Conservation (phyloP, 2,888 invertebrate genomes). For the Itoplectis maculator region DNA sequence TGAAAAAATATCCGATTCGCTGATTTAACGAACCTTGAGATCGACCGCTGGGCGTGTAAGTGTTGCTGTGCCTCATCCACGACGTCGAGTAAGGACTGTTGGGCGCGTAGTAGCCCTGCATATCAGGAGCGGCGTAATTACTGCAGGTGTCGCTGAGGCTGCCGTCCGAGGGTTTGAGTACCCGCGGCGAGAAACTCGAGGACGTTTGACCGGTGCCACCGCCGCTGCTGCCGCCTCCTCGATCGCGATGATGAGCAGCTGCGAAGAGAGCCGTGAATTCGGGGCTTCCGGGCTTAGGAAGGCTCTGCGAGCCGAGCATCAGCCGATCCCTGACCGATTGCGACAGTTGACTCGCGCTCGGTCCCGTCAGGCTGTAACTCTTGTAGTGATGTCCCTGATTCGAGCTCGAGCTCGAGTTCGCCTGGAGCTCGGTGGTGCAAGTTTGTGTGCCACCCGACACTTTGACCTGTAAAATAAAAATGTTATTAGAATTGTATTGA, state of each 20-base stretch:
- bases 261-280: conserved; percentile 88
- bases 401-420: conserved; percentile 75
- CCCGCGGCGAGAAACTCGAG: conserved; percentile 81
- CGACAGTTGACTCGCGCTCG: conserved; percentile 94
- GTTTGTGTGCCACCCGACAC: conserved; percentile 96
- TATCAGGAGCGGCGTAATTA: conserved; percentile 88
- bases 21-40: conserved; percentile 77
- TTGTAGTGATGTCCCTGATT: conserved; percentile 90
- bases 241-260: conserved; percentile 82
- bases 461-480: conserved; percentile 86
- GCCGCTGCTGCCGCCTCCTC: conserved; percentile 76
- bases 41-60: conserved; percentile 84
- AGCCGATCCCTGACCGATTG: conserved; percentile 94
- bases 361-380: conserved; percentile 93
- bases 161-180: conserved; percentile 87
- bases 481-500: no score
- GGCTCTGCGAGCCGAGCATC: conserved; percentile 93
- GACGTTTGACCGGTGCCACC: conserved; percentile 77
- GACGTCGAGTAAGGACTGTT: conserved; percentile 90
- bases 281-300: conserved; percentile 92
- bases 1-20: background rate
- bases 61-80: conserved; percentile 93
- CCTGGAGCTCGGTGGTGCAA: conserved; percentile 91
- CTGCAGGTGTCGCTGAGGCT: conserved; percentile 95
- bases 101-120: conserved; percentile 83